phyloP scores from a whole-genome alignment of 1,140 invertebrate species.

The Apis florea region DNA sequence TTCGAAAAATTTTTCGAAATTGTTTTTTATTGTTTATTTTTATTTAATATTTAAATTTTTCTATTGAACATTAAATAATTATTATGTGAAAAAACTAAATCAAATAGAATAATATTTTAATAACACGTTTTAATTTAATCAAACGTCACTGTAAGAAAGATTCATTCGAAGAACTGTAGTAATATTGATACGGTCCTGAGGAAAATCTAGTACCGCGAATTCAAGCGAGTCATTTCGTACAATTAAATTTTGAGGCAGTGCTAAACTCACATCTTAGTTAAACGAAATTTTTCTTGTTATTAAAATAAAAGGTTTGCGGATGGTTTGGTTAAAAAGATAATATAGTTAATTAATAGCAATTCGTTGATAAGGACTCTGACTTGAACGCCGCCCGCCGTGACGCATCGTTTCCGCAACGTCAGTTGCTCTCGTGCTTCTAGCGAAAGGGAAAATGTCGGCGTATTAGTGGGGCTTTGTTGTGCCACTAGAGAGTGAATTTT shows the following conservation, averaged over 20 bases:
- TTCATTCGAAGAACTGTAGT: neutral
- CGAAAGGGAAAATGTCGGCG: conserved; percentile 78
- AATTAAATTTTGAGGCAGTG: neutral
- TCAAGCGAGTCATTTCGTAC: conserved; percentile 54
- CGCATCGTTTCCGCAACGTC: conserved; percentile 70
- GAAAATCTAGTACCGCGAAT: conserved; percentile 27
- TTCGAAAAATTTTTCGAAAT: neutral
- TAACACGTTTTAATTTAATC: neutral
- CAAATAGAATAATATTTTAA: neutral
- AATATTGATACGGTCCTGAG: conserved; percentile 33
- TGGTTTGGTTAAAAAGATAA: neutral
- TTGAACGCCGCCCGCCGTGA: conserved; percentile 46
- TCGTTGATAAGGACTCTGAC: conserved; percentile 17
- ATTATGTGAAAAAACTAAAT: neutral
- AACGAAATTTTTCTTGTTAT: conserved; percentile 28
- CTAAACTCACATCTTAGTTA: neutral
- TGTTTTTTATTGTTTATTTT: neutral
- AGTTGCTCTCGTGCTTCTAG: conserved; percentile 62
- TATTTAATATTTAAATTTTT: neutral
- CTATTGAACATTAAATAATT: neutral
- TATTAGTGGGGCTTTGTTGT: conserved; percentile 76
- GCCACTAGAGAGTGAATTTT: conserved; percentile 68
- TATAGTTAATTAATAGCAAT: conserved; percentile 9
- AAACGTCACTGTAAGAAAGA: neutral
- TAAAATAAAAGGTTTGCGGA: conserved; percentile 5